phyloP scores from a whole-genome alignment of 2,888 invertebrate species.

The Lymantria monacha region DNA sequence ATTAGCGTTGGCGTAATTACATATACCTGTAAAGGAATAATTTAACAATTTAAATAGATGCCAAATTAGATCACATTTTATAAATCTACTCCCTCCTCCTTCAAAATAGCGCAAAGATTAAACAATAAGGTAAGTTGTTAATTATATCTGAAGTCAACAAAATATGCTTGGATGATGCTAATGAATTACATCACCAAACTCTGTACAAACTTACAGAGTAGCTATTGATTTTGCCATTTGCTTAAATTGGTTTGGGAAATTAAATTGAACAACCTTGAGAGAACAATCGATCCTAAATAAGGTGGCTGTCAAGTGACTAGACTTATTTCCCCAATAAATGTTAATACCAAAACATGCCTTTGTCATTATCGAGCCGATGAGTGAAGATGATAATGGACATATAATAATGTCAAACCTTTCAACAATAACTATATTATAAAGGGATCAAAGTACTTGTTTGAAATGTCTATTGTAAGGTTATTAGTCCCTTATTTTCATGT shows the following conservation, averaged over 20 bases:
- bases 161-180: neutral
- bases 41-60: no score
- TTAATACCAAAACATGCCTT: slow-evolving; percentile 54
- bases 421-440: slow-evolving; percentile 14
- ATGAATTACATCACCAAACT: neutral
- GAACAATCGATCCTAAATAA: slow-evolving; percentile 52
- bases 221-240: slow-evolving; percentile 33
- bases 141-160: neutral
- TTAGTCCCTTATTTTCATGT: neutral
- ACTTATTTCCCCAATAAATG: slow-evolving; percentile 60
- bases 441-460: slow-evolving; percentile 12
- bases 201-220: slow-evolving; percentile 9
- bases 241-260: slow-evolving; percentile 30
- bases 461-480: slow-evolving; percentile 10
- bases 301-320: slow-evolving; percentile 41
- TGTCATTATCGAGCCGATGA: slow-evolving; percentile 30
- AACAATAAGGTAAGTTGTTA: no score
- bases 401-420: slow-evolving; percentile 6
- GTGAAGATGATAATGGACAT: slow-evolving; percentile 17
- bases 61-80: no score
- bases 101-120: no score
- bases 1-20: no score
- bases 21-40: no score
- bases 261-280: slow-evolving; percentile 39
- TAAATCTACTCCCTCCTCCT: no score